These are phyloP conservation scores for Synergus umbraculus DNA, from an alignment of 2,888 invertebrate species.

Conservation along the genomic window DNA sequence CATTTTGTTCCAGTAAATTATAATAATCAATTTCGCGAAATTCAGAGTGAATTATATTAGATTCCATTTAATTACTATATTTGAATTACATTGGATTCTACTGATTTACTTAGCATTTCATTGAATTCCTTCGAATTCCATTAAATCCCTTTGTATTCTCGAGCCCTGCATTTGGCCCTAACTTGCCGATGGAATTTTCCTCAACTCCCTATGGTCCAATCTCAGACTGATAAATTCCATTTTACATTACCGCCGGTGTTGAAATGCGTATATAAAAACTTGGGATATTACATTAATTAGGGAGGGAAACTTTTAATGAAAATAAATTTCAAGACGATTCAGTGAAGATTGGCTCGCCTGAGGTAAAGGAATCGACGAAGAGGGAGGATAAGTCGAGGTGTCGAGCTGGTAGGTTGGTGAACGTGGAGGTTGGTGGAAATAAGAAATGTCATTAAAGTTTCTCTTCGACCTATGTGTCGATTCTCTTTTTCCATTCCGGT, in stretches of 20 bases:
- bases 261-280: slow-evolving; percentile 29
- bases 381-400: slow-evolving; percentile 49
- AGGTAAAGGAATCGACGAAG: slow-evolving; percentile 33
- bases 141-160: not conserved
- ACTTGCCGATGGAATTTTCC: not conserved
- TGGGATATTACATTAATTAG: slow-evolving; percentile 54
- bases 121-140: no score
- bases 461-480: slow-evolving; percentile 46
- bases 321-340: slow-evolving; percentile 37
- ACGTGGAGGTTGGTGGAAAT: slow-evolving; percentile 48
- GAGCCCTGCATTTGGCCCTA: no score
- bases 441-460: slow-evolving; percentile 52
- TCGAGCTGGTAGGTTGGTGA: slow-evolving; percentile 49
- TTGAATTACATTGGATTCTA: no score
- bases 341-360: slow-evolving; percentile 33
- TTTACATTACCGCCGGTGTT: not conserved
- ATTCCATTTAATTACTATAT: no score
- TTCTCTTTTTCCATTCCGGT: slow-evolving; percentile 44
- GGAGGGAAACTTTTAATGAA: slow-evolving; percentile 45
- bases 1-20: no score
- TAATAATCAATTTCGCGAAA: no score
- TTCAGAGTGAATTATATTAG: no score
- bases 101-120: no score
- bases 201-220: not conserved
- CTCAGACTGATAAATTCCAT: not conserved